Evolutionary conservation across 2,113 vertebrate genomes (phyloP).

Genomic region (Gadus macrocephalus): DNA sequence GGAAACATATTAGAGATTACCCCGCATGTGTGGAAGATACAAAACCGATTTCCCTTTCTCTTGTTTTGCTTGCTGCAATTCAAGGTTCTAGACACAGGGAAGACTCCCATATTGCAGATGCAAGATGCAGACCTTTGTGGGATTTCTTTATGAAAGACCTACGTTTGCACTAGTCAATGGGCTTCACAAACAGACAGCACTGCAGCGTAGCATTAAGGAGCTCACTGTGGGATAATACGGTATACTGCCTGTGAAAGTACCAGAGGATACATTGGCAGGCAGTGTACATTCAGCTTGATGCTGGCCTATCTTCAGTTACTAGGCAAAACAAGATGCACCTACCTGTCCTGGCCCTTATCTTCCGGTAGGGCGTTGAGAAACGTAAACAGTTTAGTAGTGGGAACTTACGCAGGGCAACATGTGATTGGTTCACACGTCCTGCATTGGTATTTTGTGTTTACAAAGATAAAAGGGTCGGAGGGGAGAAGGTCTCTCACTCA

Average conservation of each 20-base stretch:
- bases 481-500: constrained; percentile 65
- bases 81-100: too few relatives aligned
- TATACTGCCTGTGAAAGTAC: too few relatives aligned
- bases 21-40: constrained; percentile 98
- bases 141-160: too few relatives aligned
- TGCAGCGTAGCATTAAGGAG: too few relatives aligned
- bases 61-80: too few relatives aligned
- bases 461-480: not conserved
- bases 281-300: too few relatives aligned
- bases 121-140: too few relatives aligned
- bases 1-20: constrained; percentile 99
- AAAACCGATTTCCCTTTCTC: constrained; percentile 4
- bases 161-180: too few relatives aligned
- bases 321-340: constrained; percentile 71
- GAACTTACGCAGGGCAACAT: constrained; percentile 49
- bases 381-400: constrained; percentile 95
- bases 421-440: constrained; percentile 61
- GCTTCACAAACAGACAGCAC: too few relatives aligned
- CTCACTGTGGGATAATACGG: too few relatives aligned
- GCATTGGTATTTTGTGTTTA: constrained; percentile 55
- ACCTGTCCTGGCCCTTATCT: constrained; percentile 84
- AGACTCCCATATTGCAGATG: too few relatives aligned
- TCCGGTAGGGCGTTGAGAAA: constrained; percentile 91
- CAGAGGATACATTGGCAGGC: too few relatives aligned
- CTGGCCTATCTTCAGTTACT: not conserved